These are phyloP conservation scores for Lottia gigantea DNA, from an alignment of 2,888 invertebrate species.

Conservation along the genomic window DNA sequence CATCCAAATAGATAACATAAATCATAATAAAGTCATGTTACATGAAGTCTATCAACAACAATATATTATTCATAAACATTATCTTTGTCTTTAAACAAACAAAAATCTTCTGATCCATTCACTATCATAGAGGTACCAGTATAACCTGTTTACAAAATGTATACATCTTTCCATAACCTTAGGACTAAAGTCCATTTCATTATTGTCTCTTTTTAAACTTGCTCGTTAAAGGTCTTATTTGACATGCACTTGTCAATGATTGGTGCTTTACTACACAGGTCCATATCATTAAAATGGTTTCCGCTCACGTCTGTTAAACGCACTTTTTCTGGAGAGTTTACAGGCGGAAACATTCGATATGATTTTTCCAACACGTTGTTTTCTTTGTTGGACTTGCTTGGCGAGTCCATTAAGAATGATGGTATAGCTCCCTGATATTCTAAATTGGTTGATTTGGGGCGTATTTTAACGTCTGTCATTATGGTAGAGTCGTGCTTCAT, in stretches of 20 bases:
- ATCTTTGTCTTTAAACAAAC: no score
- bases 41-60: no score
- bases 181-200: no score
- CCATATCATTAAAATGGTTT: not conserved
- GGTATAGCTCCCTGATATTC: conserved; percentile 37
- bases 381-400: conserved; percentile 24
- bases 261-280: not conserved
- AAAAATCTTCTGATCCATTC: no score
- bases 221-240: conserved; percentile 18
- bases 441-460: conserved; percentile 39
- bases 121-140: no score
- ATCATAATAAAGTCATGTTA: no score
- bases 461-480: conserved; percentile 23
- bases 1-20: no score
- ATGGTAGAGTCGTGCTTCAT: conserved; percentile 25
- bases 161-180: no score
- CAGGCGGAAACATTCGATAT: not conserved
- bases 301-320: not conserved
- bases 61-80: no score
- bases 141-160: no score
- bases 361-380: conserved; percentile 20
- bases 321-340: not conserved
- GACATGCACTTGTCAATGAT: conserved; percentile 20
- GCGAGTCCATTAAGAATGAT: conserved; percentile 23
- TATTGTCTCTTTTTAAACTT: no score